Base-by-base conservation (phyloP, 2,113 vertebrate genomes). In the Cygnus buccinator region DNA sequence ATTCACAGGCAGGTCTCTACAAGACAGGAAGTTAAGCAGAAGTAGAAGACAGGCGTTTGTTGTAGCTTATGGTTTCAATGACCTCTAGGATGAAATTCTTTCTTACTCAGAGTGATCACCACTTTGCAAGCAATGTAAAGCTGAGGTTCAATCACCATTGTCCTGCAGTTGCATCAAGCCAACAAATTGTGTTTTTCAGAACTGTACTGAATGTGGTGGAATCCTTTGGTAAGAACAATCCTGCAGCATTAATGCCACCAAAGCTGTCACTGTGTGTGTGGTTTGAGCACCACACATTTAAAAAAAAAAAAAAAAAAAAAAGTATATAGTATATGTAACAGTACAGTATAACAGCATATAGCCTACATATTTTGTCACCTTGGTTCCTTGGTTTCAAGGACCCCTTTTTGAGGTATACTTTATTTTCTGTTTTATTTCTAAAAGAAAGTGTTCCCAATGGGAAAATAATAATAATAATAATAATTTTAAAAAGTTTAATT, bases 181-280 rank as follows among this genome's bases (percentile, higher is more conserved):
- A 77, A 23, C 18, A 81, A 66, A 58, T n/a, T 6, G 46, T 33
- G 10, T 11, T 65, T 46, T 68, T 43, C 18, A 67, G 63, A 87
- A n/a, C 28, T 44, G 8, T 13, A 17, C 2, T 31, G 59, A 74
- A 63, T 2, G 2, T 1, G 0, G 18, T 48, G 33, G 26, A 80
- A 54, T 28, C 10, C 26, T 37, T 13, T 8, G 13, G 6, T 6
- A 63, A 77, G 80, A 66, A 31, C 3, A 81, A 70, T 8, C 13
- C 67, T 28, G 11, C 19, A 65, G 12, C 44, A 33, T 22, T 79
- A 67, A 44, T 35, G 29, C 6, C 22, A 59, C 6, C 22, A 9
- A 14, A 0, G 1, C 8, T 37, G 43, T 3, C 26, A 33, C 7
- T 76, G 15, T 3, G 21, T 46, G 4, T 20, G 17, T 43, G 14